phyloP scores from a whole-genome alignment of 2,797 vertebrate species.

The Amblyopsis hoosieri region DNA sequence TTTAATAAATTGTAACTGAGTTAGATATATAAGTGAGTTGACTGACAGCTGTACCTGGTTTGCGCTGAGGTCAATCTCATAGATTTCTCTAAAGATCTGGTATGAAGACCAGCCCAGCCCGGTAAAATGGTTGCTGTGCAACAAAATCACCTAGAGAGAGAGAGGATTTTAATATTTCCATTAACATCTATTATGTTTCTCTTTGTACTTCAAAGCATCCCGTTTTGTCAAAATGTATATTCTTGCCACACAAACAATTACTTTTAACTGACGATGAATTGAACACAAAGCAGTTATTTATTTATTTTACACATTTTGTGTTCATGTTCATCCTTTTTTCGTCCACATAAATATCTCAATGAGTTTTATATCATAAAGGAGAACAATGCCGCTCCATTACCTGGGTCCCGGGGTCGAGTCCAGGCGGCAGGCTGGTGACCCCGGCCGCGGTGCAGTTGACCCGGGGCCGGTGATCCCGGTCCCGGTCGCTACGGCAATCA shows the following conservation, averaged over 20 bases:
- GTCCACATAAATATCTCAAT: no score
- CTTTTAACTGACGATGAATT: no score
- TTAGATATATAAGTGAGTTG: no score
- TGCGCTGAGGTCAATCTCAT: conserved; percentile 68
- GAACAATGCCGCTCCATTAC: conserved; percentile 21
- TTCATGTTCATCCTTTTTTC: no score
- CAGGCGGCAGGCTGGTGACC: conserved; percentile 39
- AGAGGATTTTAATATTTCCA: neutral
- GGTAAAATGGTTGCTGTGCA: conserved; percentile 64
- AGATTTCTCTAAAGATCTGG: conserved; percentile 48
- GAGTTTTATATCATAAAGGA: no score
- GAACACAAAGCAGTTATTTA: no score
- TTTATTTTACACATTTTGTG: no score
- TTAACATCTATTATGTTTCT: neutral
- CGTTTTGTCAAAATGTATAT: neutral
- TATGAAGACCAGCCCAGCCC: conserved; percentile 64
- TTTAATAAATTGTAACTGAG: neutral
- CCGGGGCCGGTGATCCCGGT: conserved; percentile 55
- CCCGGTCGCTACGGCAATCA: conserved; percentile 47
- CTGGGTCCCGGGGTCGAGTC: conserved; percentile 47
- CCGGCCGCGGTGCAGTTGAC: conserved; percentile 60
- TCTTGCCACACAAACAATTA: neutral
- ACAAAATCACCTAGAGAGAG: conserved; percentile 58
- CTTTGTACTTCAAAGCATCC: neutral
- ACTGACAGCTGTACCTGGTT: conserved; percentile 54